These are phyloP conservation scores for Amitus sp. DNA, from an alignment of 2,888 invertebrate species.

Conservation along the genomic window DNA sequence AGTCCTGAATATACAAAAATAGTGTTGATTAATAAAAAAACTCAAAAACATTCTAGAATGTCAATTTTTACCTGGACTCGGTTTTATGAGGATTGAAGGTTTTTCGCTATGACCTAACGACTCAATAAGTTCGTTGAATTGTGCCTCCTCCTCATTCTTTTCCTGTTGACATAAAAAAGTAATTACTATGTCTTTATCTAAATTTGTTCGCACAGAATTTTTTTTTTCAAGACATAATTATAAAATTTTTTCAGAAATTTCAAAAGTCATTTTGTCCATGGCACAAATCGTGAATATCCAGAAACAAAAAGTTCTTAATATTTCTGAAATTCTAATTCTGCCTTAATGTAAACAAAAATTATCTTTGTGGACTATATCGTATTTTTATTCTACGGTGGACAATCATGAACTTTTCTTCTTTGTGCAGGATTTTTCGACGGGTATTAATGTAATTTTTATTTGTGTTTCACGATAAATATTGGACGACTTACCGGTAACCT, in stretches of 20 bases:
- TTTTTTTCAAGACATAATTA: background rate
- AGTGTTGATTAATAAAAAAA: background rate
- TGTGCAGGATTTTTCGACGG: background rate
- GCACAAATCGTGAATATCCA: too few species aligned
- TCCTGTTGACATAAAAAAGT: background rate
- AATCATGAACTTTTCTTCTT: too few species aligned
- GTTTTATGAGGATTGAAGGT: conserved; percentile 18
- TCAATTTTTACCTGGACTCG: conserved; percentile 21
- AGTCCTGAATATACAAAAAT: conserved; percentile 69
- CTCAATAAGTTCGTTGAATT: conserved; percentile 18
- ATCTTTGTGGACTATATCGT: too few species aligned
- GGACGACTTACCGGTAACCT: background rate
- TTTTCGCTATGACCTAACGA: conserved; percentile 8
- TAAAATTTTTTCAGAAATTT: too few species aligned
- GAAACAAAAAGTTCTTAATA: too few species aligned
- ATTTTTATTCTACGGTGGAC: too few species aligned
- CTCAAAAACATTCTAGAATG: background rate
- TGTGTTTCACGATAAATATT: background rate
- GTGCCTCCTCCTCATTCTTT: conserved; percentile 20
- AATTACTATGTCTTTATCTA: too few species aligned
- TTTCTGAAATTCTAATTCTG: too few species aligned
- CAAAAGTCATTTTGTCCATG: too few species aligned
- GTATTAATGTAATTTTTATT: background rate
- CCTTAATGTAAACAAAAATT: too few species aligned
- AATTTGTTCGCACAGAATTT: too few species aligned